Evolutionary conservation across 2,797 vertebrate species (phyloP), one percentile per base, ranked within the genome.

Genomic region (Hippocampus kuda): DNA sequence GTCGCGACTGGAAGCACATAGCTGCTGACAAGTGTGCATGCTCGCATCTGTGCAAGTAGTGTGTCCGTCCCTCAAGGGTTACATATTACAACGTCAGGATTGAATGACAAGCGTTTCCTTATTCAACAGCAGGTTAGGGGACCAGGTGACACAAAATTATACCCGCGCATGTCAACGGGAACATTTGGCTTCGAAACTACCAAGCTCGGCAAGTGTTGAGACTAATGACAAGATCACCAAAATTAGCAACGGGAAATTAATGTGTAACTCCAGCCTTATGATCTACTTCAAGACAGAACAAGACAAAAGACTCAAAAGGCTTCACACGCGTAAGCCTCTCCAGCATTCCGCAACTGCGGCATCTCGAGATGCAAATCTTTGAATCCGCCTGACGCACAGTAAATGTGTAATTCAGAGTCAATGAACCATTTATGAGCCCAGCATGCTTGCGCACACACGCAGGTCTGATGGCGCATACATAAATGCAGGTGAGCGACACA

Each of bases 351-450:
- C 27, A 34, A 3, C 27, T 20, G 30, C 34, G 77, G 67, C n/a
- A 48, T 42, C 60, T 66, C 63, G 24, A 16, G 62, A 75, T 81
- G 70, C 73, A 74, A 26, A 46, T 57, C 54, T 79, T 74, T 65
- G 72, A 72, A 78, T 74, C 54, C 69, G 57, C 72, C 73, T 68
- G 66, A 79, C 73, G 71, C 34, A 46, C 44, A 13, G 12, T 70
- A 68, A 38, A 67, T 20, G 26, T 67, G 49, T 56, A 60, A 78
- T 68, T 73, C 67, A 48, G 44, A 67, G 67, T 16, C 51, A 70
- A 81, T 77, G 67, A 60, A 83, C 80, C 76, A 83, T 81, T 85
- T 62, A 81, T 84, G 77, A 61, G 27, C 77, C 75, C 69, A 5
- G 67, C 81, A 70, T 81, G 68, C 75, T 77, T 46, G 62, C 71